These are phyloP conservation scores for Drosophila bifasciata DNA, from an alignment of 1,140 invertebrate genomes.

Conservation along the genomic window DNA sequence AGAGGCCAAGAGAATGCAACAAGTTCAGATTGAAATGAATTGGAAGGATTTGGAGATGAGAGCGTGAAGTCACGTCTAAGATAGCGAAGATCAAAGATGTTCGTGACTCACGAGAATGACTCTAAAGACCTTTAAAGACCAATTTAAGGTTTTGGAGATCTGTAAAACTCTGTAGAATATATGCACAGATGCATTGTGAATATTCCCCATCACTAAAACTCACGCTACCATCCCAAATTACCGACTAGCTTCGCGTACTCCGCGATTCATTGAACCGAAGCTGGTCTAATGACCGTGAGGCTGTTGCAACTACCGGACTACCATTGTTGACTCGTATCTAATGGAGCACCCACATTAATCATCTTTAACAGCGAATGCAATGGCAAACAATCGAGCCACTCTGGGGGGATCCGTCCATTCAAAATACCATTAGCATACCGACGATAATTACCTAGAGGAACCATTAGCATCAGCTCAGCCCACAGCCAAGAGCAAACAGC, in stretches of 20 bases:
- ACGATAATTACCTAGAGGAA: slow-evolving; percentile 65
- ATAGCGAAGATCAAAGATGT: background rate
- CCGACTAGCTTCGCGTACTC: slow-evolving; percentile 10
- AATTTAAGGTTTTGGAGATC: background rate
- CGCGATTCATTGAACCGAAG: slow-evolving; percentile 33
- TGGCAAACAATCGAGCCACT: slow-evolving; percentile 57
- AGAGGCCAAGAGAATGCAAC: slow-evolving; percentile 37
- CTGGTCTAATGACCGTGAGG: slow-evolving; percentile 59
- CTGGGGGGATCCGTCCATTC: slow-evolving; percentile 45
- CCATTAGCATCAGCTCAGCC: slow-evolving; percentile 65
- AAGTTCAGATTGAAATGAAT: slow-evolving; percentile 22
- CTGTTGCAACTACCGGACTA: slow-evolving; percentile 72
- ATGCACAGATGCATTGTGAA: too few relatives aligned
- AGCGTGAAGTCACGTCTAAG: background rate
- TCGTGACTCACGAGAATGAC: too few relatives aligned
- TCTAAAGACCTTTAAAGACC: too few relatives aligned
- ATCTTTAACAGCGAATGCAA: slow-evolving; percentile 66
- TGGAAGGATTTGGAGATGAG: slow-evolving; percentile 9
- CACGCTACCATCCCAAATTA: slow-evolving; percentile 1
- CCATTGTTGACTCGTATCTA: slow-evolving; percentile 61
- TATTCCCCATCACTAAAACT: slow-evolving; percentile 2
- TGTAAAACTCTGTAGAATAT: too few relatives aligned
- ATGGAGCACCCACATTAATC: slow-evolving; percentile 75
- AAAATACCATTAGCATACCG: slow-evolving; percentile 78
- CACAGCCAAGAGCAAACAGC: background rate